Conservation (phyloP, 2,113 vertebrate genomes). For the Petromus typicus region DNA sequence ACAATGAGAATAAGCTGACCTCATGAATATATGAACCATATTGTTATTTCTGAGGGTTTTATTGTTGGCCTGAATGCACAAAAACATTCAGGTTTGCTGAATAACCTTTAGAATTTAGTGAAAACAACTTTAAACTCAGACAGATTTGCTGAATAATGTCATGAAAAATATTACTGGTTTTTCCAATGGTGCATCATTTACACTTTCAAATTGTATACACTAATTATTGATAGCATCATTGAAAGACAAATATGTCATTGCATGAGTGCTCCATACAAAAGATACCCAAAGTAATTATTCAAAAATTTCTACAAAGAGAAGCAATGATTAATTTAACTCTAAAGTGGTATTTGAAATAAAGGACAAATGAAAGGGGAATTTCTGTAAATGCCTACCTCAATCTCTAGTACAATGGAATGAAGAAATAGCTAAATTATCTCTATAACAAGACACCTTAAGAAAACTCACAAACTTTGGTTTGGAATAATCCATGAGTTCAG, state of each 20-base stretch:
- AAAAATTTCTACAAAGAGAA: not conserved
- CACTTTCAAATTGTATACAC: not conserved
- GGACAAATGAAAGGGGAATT: not conserved
- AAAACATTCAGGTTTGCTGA: not conserved
- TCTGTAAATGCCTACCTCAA: not conserved
- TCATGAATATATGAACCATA: not conserved
- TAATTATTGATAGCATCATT: slow-evolving; percentile 44
- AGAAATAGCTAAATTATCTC: not conserved
- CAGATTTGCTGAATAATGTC: slow-evolving; percentile 16
- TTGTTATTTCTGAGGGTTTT: not conserved
- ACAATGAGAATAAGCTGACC: not conserved
- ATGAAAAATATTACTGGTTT: not conserved
- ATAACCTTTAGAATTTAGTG: slow-evolving; percentile 42
- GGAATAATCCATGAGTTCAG: not conserved
- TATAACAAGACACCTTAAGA: not conserved
- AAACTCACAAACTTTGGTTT: not conserved
- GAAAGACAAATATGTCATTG: slow-evolving; percentile 7
- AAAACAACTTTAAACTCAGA: not conserved
- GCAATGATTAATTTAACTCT: not conserved
- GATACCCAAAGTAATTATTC: not conserved
- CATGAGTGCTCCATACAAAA: not conserved
- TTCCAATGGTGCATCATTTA: slow-evolving; percentile 11
- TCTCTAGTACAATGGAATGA: not conserved
- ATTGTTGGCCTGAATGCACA: not conserved
- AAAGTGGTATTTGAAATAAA: not conserved